Evolutionary conservation across 2,113 vertebrate species (phyloP), one percentile per base, ranked within the genome.

Genomic region (Melanostigma gelatinosum): DNA sequence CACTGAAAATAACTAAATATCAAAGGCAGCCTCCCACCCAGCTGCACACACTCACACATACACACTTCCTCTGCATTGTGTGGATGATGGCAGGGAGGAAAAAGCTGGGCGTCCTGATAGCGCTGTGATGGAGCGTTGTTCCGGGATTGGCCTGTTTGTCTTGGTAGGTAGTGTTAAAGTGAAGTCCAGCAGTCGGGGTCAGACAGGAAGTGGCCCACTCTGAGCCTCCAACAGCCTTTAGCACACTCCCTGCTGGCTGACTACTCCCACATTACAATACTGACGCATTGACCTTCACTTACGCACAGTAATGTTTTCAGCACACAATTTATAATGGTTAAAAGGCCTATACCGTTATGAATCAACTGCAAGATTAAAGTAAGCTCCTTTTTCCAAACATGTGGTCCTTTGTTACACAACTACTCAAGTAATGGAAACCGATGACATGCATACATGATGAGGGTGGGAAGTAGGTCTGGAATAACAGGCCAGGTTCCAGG

Each of bases 31-130:
- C 54, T 46, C 32, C 38, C 58, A 52, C 38, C 8, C 48, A 36
- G 32, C 52, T 6, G 34, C 34, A 73, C 46, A 60, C 65, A 68
- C 68, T 42, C 67, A 54, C 46, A 46, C 67, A 63, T 4, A 77
- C 64, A 75, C 65, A 86, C 83, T 92, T 94, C 93, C 93, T 93
- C 15, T 91, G 84, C 60, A 90, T 94, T 95, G 92, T 93, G 74
- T 27, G 52, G 81, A 84, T 65, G 55, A 71, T 50, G 77, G 46
- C 73, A 63, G 81, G 69, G 77, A 94, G 94, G 94, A 95, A 95
- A 90, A 83, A 88, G 87, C 93, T 93, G 93, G 67, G 48, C 46
- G 8, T 85, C 76, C 84, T 90, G 93, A 95, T 93, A 93, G 87
- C 4, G 68, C 73, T 40, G 72, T 78, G 80, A 55, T n/a, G 75